Base-by-base conservation (phyloP, 2,113 vertebrate genomes). In the Pituophis catenifer region DNA sequence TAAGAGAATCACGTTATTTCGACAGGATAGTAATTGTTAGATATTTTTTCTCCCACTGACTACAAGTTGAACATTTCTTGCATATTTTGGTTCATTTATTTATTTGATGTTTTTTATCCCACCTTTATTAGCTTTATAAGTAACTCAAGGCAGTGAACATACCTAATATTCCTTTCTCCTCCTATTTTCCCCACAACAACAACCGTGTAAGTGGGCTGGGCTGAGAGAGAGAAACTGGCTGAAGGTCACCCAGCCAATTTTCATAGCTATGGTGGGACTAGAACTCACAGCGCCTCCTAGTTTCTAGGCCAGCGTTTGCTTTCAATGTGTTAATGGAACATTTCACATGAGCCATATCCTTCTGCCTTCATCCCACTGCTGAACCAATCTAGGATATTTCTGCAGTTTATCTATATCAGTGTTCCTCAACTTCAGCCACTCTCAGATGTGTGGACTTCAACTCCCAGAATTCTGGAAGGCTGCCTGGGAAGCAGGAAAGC, bases 161-260 rank as follows among this genome's bases (percentile, higher is more conserved):
- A 70, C 5, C 29, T 5, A 65, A n/a, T n/a, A 7, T n/a, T n/a
- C 29, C 29, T n/a, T 70, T n/a, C 65, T 70, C 62, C 62, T n/a
- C 65, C 12, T 70, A 33, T 70, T 70, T 33, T 33, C 65, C 62
- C 65, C 65, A 15, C 29, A 70, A 70, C 29, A 15, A 70, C 62
- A 0, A 29, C 65, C 0, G 0, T 15, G 5, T 70, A n/a, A n/a
- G 29, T 15, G 1, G 1, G 5, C 1, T 70, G 65, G 65, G 29
- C 62, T 65, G 62, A n/a, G 62, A 2, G 5, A 15, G 5, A 15
- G 65, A 15, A n/a, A 33, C 29, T 70, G 65, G 29, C 29, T 70
- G 29, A n/a, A 70, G 65, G 12, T 70, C 65, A 70, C 29, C 5
- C 29, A 33, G 65, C 13, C 65, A 33, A 70, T 70, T 70, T 70